These are phyloP conservation scores for Todiramphus saurophagus DNA, from an alignment of 2,113 vertebrate genomes.

Conservation along the genomic window DNA sequence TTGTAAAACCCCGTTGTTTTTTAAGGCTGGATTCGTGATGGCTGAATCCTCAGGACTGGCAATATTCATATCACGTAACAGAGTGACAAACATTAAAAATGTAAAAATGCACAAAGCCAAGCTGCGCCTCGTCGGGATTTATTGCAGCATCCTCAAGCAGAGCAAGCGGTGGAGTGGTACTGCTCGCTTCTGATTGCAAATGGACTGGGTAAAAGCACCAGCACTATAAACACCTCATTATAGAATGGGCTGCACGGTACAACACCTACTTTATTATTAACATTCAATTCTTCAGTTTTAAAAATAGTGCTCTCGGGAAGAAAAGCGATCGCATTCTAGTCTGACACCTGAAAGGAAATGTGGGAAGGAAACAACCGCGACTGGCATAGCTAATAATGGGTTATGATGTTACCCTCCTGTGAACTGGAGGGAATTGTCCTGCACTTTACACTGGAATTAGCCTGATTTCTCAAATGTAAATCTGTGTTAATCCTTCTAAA, in stretches of 20 bases:
- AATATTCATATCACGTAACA: slow-evolving; percentile 32
- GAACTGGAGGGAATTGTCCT: neutral
- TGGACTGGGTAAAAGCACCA: slow-evolving; percentile 24
- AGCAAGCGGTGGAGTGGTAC: slow-evolving; percentile 33
- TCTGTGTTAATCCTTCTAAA: slow-evolving; percentile 5
- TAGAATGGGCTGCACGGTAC: neutral
- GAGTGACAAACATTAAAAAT: slow-evolving; percentile 54
- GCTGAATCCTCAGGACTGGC: slow-evolving; percentile 10
- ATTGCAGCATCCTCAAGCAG: slow-evolving; percentile 34
- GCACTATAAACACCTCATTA: slow-evolving; percentile 41
- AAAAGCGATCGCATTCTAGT: slow-evolving; percentile 25
- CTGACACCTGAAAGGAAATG: slow-evolving; percentile 57
- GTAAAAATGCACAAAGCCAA: slow-evolving; percentile 7
- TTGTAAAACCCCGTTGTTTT: slow-evolving; percentile 31
- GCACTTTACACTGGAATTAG: slow-evolving; percentile 18
- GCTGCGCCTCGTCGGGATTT: slow-evolving; percentile 46
- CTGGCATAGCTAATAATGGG: slow-evolving; percentile 47
- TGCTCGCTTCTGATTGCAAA: slow-evolving; percentile 55
- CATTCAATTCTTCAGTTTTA: slow-evolving; percentile 6
- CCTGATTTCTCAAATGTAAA: neutral
- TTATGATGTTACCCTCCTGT: slow-evolving; percentile 25
- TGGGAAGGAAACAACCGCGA: slow-evolving; percentile 57
- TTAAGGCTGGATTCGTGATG: slow-evolving; percentile 7
- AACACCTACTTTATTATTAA: slow-evolving; percentile 46
- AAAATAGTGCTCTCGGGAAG: slow-evolving; percentile 44